These are phyloP conservation scores for Puma concolor DNA, from an alignment of 2,113 vertebrate species.

Conservation along the genomic window DNA sequence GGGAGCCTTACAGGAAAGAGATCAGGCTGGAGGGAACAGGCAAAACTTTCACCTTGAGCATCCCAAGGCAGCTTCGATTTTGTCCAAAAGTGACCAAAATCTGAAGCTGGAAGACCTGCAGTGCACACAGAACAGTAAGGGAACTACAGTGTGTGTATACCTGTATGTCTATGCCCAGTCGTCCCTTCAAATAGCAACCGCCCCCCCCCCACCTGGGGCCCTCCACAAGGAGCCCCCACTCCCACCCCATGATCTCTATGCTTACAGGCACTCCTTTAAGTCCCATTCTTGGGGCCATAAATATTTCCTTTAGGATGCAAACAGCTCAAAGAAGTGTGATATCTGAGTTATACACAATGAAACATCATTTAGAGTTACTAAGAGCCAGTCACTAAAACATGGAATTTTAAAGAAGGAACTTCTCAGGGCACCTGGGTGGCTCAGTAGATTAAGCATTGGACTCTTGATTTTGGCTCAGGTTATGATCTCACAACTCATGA, in stretches of 20 bases:
- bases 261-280: neutral
- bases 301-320: neutral
- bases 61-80: constrained; percentile 77
- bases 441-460: neutral
- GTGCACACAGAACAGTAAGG: neutral
- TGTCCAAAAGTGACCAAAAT: constrained; percentile 76
- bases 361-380: neutral
- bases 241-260: neutral
- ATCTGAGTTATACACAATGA: neutral
- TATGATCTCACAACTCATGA: neutral
- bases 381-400: neutral
- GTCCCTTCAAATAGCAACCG: neutral
- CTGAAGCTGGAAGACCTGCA: constrained; percentile 80
- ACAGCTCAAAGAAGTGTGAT: neutral
- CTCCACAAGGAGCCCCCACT: neutral
- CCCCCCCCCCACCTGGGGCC: neutral
- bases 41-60: constrained; percentile 83
- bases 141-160: neutral
- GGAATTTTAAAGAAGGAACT: neutral
- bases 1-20: constrained; percentile 85
- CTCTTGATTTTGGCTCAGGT: neutral
- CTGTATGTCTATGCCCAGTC: neutral
- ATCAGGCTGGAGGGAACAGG: constrained; percentile 62
- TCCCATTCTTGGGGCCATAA: neutral
- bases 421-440: neutral